Base-by-base conservation (phyloP, 2,888 invertebrate species). In the Cosmia pyralina region DNA sequence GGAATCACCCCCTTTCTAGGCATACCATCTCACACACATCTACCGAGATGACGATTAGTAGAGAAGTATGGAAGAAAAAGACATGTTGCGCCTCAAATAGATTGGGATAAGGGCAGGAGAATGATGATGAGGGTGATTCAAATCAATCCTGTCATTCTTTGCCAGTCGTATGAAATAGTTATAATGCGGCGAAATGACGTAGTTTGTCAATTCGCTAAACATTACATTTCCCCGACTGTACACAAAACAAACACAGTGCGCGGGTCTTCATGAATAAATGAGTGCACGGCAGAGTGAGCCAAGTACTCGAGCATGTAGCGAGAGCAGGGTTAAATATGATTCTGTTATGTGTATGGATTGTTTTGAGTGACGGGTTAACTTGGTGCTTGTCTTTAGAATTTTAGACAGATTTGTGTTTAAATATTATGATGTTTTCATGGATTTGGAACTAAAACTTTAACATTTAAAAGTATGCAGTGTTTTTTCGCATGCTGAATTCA, bases 261-360 rank as follows among this genome's bases (percentile, higher is more conserved):
- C 62, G 52, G 57, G 19, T 28, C 55, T 34, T 65, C 85, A 71
- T 84, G 83, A 80, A 85, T 83, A 83, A 85, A 62, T 70, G 69
- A 83, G 80, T 52, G 69, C 58, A 52, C 59, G 69, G 69, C 62
- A 77, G 77, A 70, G 75, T 44, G 67, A 44, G 65, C 65, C 70
- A 60, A 55, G 72, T 72, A 50, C 68, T 71, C 59, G 52, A 58
- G 77, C 69, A 34, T 38, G 67, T 22, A 55, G 59, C 48, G 48
- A 13, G 63, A 53, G 38, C n/a, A 57, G 17, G 11, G 59, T 59
- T 81, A 22, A 66, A 79, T 72, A 62, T 72, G 52, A 66, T 77
- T 66, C 17, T 59, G 58, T 72, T 60, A 48, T 44, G 48, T 64
- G 55, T 52, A 58, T 38, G 62, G 57, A 66, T 69, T 44, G 34